These are phyloP conservation scores for Leuciscus idus DNA, from an alignment of 2,113 vertebrate species.

Conservation along the genomic window DNA sequence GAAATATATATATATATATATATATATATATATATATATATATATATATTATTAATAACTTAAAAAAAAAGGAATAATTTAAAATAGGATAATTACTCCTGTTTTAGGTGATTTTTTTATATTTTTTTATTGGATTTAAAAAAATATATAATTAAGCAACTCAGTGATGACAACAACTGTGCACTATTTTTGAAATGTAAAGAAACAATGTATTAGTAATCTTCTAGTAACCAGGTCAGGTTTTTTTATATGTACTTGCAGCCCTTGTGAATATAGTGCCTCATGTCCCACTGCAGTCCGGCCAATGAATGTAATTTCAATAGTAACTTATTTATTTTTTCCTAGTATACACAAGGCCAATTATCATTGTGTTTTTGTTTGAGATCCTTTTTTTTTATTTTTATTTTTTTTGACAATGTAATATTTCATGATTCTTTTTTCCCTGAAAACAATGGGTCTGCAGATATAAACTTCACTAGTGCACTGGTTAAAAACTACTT, in stretches of 20 bases:
- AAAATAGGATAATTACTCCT: not conserved
- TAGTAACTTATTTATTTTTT: not conserved
- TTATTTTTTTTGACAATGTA: not conserved
- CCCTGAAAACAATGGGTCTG: not conserved
- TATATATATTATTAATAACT: not conserved
- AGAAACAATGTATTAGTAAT: not conserved
- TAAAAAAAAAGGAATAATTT: not conserved
- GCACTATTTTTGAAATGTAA: conserved; percentile 16
- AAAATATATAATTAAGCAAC: not conserved
- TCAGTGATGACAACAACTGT: not conserved
- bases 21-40: too few species aligned
- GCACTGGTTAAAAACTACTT: not conserved
- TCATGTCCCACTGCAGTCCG: not conserved
- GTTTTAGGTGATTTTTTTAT: not conserved
- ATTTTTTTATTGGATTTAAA: not conserved
- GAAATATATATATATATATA: too few species aligned
- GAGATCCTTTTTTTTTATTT: too few species aligned
- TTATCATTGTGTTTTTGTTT: not conserved
- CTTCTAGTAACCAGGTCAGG: not conserved
- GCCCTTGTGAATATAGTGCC: not conserved
- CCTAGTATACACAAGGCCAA: not conserved
- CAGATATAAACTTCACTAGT: not conserved
- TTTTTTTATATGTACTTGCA: not conserved
- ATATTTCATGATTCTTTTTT: not conserved
- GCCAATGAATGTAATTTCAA: conserved; percentile 21